Base-by-base conservation (phyloP, 2,888 invertebrate species). In the Limulus polyphemus region DNA sequence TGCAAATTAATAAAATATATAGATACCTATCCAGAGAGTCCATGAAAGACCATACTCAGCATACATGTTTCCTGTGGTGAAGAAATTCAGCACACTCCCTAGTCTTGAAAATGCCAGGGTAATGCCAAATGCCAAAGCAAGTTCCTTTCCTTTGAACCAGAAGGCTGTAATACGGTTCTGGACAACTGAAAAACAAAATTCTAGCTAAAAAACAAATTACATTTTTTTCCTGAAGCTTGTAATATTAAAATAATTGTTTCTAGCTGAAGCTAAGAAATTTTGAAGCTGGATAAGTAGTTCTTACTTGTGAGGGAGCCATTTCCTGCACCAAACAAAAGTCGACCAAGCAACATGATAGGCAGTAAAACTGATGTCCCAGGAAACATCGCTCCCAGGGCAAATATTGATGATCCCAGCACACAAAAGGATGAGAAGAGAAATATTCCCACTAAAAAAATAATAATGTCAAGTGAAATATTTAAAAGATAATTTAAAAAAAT, bases 231-330 rank as follows among this genome's bases (percentile, higher is more conserved):
- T 52, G n/a, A 50, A 54, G 55, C 47, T 12, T 17, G 47, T 46
- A 60, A 2, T 49, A 17, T 14, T 13, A 47, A 50, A 50, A n/a
- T 16, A 16, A 50, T 32, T 32, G 12, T 17, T n/a, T 2, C 1
- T 32, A 32, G 7, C 32, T 5, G 32, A 32, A 32, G 32, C 7
- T 32, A 32, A 32, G 3, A 47, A 57, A 56, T 17, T 47, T 46
- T 60, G 49, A 60, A 12, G 32, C 11, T 14, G 48, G n/a, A 32
- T 56, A 32, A 50, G 14, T 32, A 32, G 47, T 52, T 46, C 72
- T 68, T 69, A 77, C 76, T 76, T 62, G 77, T 76, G 9, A 77
- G 70, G 13, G 77, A 77, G n/a, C 77, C 77, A 71, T 76, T 77
- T 17, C 77, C 77, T 48, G 76, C 74, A 9, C 77, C 77, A 72